Percentiles rank a stretch among this genome's conserved stretches.
Conservation (phyloP, 2,888 invertebrate genomes). For the Thereva nobilitata region DNA sequence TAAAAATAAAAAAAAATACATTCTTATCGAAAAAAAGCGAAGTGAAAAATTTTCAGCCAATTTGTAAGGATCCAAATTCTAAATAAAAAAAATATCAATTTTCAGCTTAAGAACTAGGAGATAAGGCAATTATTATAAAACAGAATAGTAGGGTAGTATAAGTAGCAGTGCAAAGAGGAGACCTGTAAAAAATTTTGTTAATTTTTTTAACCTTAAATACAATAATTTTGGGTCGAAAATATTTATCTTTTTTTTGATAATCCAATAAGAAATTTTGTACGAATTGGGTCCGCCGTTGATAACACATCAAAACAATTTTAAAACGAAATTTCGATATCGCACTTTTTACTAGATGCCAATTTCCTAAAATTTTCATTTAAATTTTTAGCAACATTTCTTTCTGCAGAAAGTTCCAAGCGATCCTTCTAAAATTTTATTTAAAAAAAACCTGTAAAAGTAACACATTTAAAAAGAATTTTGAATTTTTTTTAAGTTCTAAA, state of each 20-base stretch:
- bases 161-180: conserved; percentile 83
- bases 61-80: conserved; percentile 23
- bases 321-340: conserved; percentile 9
- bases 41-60: conserved; percentile 21
- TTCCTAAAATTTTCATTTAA: too few species aligned
- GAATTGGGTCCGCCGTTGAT: conserved; percentile 25
- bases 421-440: too few species aligned
- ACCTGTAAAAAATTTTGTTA: conserved; percentile 69
- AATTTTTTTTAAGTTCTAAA: conserved; percentile 16
- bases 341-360: conserved; percentile 1
- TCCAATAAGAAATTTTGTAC: conserved; percentile 24
- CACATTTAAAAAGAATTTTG: conserved; percentile 15
- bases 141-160: conserved; percentile 4
- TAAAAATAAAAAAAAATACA: conserved; percentile 30
- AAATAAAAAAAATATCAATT: too few species aligned
- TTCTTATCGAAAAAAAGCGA: not conserved
- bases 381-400: too few species aligned
- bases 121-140: conserved; percentile 23
- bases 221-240: conserved; percentile 4
- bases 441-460: too few species aligned
- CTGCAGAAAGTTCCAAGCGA: too few species aligned
- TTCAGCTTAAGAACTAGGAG: not conserved
- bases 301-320: not conserved
- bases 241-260: conserved; percentile 28
- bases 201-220: conserved; percentile 19